Percentiles rank a stretch among this genome's conserved stretches.
phyloP scores from a whole-genome alignment of 2,113 vertebrate genomes.

The Ornithorhynchus anatinus region DNA sequence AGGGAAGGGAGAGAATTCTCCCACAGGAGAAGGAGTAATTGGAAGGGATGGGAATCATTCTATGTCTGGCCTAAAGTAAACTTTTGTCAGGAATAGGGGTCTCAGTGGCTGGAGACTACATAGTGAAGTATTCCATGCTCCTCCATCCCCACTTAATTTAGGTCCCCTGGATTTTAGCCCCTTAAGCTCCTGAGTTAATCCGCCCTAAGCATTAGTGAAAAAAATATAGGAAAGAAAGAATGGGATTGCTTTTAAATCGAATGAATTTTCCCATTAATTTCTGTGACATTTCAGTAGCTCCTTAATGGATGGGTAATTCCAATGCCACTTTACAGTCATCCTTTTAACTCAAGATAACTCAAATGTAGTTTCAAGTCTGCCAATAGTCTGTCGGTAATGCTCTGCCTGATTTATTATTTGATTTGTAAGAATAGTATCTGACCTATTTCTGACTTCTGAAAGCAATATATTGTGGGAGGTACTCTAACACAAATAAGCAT shows the following conservation, averaged over 20 bases:
- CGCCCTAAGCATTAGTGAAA: background rate
- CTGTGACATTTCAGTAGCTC: constrained; percentile 14
- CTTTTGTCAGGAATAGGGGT: too few species aligned
- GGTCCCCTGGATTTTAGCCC: background rate
- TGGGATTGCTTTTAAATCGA: constrained; percentile 22
- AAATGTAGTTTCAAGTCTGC: constrained; percentile 16
- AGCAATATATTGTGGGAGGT: too few species aligned
- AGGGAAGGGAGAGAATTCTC: too few species aligned
- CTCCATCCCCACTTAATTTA: too few species aligned
- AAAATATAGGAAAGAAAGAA: background rate
- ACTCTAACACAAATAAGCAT: too few species aligned
- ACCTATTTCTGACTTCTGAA: too few species aligned
- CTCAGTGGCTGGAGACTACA: too few species aligned
- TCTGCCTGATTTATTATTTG: constrained; percentile 11
- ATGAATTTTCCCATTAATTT: constrained; percentile 37
- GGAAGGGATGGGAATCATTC: too few species aligned
- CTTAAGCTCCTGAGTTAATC: background rate
- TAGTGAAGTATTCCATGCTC: too few species aligned
- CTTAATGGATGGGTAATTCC: constrained; percentile 35
- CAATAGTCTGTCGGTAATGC: constrained; percentile 22
- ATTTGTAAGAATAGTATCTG: constrained; percentile 13
- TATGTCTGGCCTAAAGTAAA: too few species aligned
- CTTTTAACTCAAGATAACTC: constrained; percentile 30
- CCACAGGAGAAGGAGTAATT: too few species aligned
- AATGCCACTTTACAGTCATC: constrained; percentile 30